Conservation (phyloP, 2,113 vertebrate species). For the Phalacrocorax pelagicus region DNA sequence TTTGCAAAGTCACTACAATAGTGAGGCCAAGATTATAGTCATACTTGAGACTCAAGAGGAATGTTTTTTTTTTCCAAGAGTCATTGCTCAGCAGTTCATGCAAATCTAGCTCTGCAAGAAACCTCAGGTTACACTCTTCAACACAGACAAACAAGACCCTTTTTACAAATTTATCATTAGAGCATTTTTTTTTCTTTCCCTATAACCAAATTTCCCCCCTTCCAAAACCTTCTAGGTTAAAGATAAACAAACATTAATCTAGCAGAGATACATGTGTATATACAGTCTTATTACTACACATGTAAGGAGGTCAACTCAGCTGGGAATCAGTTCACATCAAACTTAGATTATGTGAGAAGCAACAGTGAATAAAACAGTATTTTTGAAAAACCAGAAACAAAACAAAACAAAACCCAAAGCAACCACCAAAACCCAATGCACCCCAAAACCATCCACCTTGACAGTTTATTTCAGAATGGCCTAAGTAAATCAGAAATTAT, state of each 20-base stretch:
- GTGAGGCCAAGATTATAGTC: background rate
- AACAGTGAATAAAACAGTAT: conserved; percentile 19
- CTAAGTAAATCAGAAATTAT: background rate
- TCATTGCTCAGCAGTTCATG: background rate
- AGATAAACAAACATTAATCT: background rate
- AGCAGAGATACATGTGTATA: background rate
- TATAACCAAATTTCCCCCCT: background rate
- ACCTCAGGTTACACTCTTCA: background rate
- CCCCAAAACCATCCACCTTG: background rate
- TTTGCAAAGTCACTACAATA: conserved; percentile 7
- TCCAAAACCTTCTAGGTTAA: background rate
- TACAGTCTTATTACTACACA: background rate
- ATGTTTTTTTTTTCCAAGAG: background rate
- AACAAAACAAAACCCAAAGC: background rate
- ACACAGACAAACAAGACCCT: background rate
- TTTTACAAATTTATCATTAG: background rate
- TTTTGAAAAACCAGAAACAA: background rate
- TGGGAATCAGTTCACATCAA: conserved; percentile 50
- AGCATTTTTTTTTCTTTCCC: background rate
- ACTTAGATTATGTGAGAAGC: conserved; percentile 22
- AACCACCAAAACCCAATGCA: background rate
- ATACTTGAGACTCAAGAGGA: background rate
- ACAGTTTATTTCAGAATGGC: background rate
- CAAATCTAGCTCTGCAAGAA: background rate
- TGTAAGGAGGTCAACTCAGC: conserved; percentile 50